Evolutionary conservation across 2,113 vertebrate species (phyloP).

Genomic region (Ceratotherium simum): DNA sequence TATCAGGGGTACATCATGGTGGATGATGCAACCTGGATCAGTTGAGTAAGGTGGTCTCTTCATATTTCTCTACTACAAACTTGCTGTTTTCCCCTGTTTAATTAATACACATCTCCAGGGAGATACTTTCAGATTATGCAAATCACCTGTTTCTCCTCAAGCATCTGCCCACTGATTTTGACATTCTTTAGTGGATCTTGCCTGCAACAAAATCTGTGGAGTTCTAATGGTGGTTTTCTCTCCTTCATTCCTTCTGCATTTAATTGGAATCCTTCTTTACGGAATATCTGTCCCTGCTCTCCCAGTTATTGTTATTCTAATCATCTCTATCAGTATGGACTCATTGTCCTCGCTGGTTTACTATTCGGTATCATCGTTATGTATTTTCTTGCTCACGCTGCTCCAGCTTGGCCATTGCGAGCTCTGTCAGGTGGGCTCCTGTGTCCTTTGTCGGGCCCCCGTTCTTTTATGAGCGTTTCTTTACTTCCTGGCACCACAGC

Average conservation of each 20-base stretch:
- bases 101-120: not conserved
- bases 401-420: accelerated
- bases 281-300: not conserved
- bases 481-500: not conserved
- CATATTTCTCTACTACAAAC: not conserved
- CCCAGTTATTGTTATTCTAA: not conserved
- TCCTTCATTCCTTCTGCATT: not conserved
- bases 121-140: not conserved
- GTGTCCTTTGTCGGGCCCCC: not conserved
- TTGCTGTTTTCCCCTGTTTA: not conserved
- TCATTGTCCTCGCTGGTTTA: not conserved
- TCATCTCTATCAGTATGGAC: not conserved
- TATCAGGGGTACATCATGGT: accelerated
- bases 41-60: not conserved
- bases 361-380: not conserved
- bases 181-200: not conserved
- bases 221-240: not conserved
- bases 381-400: not conserved
- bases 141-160: not conserved
- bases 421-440: not conserved
- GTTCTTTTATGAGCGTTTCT: not conserved
- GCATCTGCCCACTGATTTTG: not conserved
- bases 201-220: not conserved
- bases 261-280: constrained; percentile 11
- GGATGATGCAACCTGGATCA: not conserved